Percentiles rank a stretch among this genome's conserved stretches.
phyloP scores from a whole-genome alignment of 2,797 vertebrate species.

The Streptopelia turtur region DNA sequence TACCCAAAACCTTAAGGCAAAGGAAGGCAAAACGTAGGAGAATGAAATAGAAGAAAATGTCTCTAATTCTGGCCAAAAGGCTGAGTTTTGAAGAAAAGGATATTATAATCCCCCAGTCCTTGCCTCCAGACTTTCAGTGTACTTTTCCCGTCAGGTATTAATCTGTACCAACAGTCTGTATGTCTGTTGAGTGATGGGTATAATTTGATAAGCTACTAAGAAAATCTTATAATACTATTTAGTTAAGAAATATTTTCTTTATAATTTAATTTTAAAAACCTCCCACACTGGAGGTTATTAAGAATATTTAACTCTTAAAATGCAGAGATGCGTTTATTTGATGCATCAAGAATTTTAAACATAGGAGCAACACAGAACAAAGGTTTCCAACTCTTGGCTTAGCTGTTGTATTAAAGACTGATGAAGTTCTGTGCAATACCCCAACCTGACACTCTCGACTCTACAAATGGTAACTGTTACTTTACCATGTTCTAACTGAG shows the following conservation, averaged over 20 bases:
- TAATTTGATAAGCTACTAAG: background rate
- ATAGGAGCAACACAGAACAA: background rate
- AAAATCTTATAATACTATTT: background rate
- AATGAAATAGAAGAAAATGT: background rate
- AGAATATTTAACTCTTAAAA: background rate
- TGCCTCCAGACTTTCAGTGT: background rate
- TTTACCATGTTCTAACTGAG: background rate
- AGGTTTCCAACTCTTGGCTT: background rate
- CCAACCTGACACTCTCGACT: background rate
- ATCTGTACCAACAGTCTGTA: background rate
- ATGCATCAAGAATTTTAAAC: background rate
- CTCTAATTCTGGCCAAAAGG: background rate
- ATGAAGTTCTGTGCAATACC: background rate
- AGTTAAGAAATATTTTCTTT: background rate
- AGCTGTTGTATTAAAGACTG: background rate
- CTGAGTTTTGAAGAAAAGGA: background rate
- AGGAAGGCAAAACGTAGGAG: background rate
- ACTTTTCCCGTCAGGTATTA: background rate
- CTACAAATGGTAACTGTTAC: background rate
- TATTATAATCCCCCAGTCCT: background rate
- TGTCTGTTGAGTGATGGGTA: background rate
- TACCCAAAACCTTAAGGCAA: background rate
- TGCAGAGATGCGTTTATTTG: background rate
- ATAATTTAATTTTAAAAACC: background rate
- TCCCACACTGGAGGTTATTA: background rate